Conservation (phyloP, 2,797 vertebrate genomes). For the Poeciliopsis turneri region DNA sequence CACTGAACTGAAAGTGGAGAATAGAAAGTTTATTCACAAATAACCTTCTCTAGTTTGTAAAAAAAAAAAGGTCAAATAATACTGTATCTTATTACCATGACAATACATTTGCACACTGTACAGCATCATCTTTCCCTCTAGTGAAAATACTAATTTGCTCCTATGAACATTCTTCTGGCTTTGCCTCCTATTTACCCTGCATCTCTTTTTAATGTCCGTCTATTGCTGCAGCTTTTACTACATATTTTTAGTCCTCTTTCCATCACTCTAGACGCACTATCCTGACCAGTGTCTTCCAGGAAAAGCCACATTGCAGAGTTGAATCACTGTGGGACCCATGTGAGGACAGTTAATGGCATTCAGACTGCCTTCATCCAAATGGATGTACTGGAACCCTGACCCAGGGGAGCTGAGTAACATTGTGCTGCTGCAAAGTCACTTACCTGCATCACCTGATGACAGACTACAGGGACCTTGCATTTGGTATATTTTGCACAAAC, state of each 20-base stretch:
- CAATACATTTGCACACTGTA: conserved; percentile 6
- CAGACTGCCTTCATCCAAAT: conserved; percentile 49
- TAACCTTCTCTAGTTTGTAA: conserved; percentile 31
- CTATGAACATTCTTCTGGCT: conserved; percentile 19
- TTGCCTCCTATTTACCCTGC: not conserved
- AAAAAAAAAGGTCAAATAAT: conserved; percentile 41
- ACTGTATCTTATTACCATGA: conserved; percentile 21
- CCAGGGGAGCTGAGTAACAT: conserved; percentile 59
- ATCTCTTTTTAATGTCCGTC: not conserved
- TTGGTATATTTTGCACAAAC: not conserved
- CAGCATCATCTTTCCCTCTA: conserved; percentile 6
- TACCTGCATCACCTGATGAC: conserved; percentile 44
- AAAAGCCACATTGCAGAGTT: conserved; percentile 20
- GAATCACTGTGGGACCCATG: conserved; percentile 28
- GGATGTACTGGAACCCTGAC: conserved; percentile 46
- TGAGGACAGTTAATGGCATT: conserved; percentile 45
- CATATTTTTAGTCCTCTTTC: conserved; percentile 45
- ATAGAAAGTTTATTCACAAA: conserved; percentile 9
- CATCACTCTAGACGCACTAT: conserved; percentile 24
- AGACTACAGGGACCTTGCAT: conserved; percentile 10
- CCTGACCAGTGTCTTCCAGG: conserved; percentile 29
- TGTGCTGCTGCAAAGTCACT: conserved; percentile 72
- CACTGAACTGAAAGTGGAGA: not conserved
- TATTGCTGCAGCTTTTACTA: conserved; percentile 27
- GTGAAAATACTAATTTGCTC: conserved; percentile 25